Conservation (phyloP, 53 echinoderm and acorn worm genomes). For the Henricia sp. region DNA sequence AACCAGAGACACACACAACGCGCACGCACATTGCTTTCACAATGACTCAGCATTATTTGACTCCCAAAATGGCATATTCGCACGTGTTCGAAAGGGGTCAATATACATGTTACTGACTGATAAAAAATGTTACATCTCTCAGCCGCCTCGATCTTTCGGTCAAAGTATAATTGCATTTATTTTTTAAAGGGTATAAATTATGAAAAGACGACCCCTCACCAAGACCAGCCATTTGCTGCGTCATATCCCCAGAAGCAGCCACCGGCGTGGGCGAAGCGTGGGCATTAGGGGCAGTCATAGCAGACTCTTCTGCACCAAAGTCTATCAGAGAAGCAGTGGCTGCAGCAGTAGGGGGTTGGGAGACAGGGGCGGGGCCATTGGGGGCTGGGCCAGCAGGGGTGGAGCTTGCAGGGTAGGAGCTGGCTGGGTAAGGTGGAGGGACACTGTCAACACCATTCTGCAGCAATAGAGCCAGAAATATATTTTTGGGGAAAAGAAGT, state of each 20-base stretch:
- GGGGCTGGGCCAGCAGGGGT: no score
- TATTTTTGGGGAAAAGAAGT: background rate
- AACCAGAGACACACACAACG: no score
- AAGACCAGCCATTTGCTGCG: slow-evolving; percentile 86
- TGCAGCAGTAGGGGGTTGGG: slow-evolving; percentile 33
- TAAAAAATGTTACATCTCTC: no score
- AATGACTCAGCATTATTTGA: no score
- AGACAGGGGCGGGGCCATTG: slow-evolving; percentile 17
- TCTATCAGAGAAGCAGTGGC: slow-evolving; percentile 75
- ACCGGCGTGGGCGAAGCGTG: slow-evolving; percentile 44
- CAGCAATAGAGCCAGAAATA: background rate
- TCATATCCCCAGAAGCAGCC: slow-evolving; percentile 60
- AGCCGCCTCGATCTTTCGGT: no score
- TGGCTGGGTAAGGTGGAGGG: slow-evolving; percentile 42
- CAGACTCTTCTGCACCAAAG: slow-evolving; percentile 60
- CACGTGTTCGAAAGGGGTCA: no score
- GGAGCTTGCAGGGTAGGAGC: slow-evolving; percentile 42
- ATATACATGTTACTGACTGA: no score
- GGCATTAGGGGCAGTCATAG: slow-evolving; percentile 45
- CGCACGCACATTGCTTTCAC: no score
- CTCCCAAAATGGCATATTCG: no score
- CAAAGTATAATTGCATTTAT: background rate
- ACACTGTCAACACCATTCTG: slow-evolving; percentile 39
- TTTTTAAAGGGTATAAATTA: background rate
- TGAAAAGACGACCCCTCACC: slow-evolving; percentile 62